Conservation (phyloP, 1,140 invertebrate genomes). For the Paraescarpia echinospica region DNA sequence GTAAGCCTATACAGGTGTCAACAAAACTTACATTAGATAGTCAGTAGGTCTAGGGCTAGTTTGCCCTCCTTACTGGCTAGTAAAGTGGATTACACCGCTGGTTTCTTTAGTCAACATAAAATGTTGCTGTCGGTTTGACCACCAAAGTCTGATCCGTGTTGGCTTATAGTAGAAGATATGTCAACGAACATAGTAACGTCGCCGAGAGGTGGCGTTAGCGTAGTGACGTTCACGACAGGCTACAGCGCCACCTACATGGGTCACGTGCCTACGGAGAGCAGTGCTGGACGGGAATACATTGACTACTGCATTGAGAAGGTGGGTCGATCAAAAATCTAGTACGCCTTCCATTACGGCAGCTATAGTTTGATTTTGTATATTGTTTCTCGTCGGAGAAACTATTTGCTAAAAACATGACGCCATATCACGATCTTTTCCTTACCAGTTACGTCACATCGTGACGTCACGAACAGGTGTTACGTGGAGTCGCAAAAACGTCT, state of each 20-base stretch:
- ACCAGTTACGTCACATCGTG: too few species aligned
- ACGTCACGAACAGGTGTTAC: too few species aligned
- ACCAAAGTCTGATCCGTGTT: background rate
- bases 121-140: background rate
- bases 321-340: background rate
- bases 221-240: background rate
- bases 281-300: background rate
- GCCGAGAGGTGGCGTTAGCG: background rate
- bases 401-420: too few species aligned
- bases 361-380: too few species aligned
- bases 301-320: background rate
- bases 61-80: background rate
- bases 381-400: too few species aligned
- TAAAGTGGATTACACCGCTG: background rate
- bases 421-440: too few species aligned
- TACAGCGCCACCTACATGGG: conserved; percentile 12
- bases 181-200: background rate
- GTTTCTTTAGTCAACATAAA: background rate
- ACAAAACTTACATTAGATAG: background rate
- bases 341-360: too few species aligned
- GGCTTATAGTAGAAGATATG: background rate
- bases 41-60: background rate
- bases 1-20: too few species aligned
- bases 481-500: too few species aligned
- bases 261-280: conserved; percentile 8